Percentiles rank a stretch among this genome's conserved stretches.
phyloP scores from a whole-genome alignment of 2,113 vertebrate genomes.

The Notechis scutatus region DNA sequence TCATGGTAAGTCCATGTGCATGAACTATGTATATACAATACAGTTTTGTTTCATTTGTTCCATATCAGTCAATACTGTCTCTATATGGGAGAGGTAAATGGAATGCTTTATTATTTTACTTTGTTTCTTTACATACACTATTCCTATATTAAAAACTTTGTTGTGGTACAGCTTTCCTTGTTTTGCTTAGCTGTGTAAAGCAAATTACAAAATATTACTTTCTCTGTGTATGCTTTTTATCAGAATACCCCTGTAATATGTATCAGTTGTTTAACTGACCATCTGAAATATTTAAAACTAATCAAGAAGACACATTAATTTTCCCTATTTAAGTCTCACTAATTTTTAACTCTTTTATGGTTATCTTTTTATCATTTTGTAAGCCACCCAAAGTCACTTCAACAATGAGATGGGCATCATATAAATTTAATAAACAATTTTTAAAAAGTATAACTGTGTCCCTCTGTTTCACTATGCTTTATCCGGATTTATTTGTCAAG shows the following conservation, averaged over 20 bases:
- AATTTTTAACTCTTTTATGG: background rate
- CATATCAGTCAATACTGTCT: conserved; percentile 22
- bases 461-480: background rate
- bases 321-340: background rate
- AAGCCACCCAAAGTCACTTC: background rate
- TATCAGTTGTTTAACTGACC: background rate
- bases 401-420: background rate
- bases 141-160: background rate
- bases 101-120: background rate
- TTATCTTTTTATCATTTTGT: background rate
- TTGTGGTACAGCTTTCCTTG: background rate
- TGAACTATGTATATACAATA: conserved; percentile 22
- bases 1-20: conserved; percentile 12
- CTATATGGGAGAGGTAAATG: conserved; percentile 11
- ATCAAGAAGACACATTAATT: background rate
- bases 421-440: background rate
- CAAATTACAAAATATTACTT: background rate
- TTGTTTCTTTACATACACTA: background rate
- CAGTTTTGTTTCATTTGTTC: conserved; percentile 46
- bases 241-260: background rate
- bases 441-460: background rate
- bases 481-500: background rate
- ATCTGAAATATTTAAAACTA: background rate
- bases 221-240: background rate
- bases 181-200: no score